Evolutionary conservation across 2,888 invertebrate genomes (phyloP).

Genomic region (Deilephila porcellus): DNA sequence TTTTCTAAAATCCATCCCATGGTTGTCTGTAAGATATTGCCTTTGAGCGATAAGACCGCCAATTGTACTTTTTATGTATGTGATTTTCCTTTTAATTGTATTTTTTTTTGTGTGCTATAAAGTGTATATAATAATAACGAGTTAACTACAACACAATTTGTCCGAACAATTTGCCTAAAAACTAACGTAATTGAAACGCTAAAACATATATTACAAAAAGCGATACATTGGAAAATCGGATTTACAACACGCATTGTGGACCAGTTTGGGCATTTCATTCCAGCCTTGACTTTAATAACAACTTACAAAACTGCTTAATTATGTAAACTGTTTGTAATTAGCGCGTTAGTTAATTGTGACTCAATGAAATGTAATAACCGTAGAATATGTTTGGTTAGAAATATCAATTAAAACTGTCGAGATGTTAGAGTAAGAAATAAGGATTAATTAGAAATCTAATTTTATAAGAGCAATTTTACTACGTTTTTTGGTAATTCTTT

Average conservation of each 20-base stretch:
- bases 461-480: too few species aligned
- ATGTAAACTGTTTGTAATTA: conserved; percentile 22
- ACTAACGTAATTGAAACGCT: conserved; percentile 1
- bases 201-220: not conserved
- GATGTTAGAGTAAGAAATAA: too few species aligned
- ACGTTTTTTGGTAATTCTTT: too few species aligned
- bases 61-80: too few species aligned
- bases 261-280: conserved; percentile 20
- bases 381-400: not conserved
- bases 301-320: conserved; percentile 30
- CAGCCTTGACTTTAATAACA: conserved; percentile 33
- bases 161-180: conserved; percentile 15
- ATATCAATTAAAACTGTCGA: not conserved
- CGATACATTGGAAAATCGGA: conserved; percentile 8
- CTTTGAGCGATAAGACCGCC: too few species aligned
- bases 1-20: too few species aligned
- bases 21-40: too few species aligned
- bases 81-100: too few species aligned
- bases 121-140: too few species aligned
- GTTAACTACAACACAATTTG: not conserved
- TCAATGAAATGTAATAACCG: conserved; percentile 11
- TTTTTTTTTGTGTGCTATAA: too few species aligned
- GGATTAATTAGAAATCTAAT: too few species aligned
- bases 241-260: conserved; percentile 10
- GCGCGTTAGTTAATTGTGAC: conserved; percentile 19